Evolutionary conservation across 1,140 invertebrate species (phyloP), one percentile per base, ranked within the genome.

Genomic region (Procambarus clarkii): DNA sequence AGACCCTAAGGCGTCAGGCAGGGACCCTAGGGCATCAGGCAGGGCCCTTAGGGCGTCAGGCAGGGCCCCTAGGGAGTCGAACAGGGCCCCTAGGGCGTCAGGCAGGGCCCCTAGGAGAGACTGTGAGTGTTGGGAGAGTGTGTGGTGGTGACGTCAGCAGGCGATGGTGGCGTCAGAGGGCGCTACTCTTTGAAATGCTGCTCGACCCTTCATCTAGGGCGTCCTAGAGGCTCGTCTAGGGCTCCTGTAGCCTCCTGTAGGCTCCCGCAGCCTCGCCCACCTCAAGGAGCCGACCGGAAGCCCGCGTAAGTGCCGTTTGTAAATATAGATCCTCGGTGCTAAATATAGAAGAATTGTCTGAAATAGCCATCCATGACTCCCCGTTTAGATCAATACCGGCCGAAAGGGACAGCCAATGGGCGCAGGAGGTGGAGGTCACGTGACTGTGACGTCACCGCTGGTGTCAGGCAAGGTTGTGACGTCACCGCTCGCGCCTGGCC

Each of bases 291-390:
- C 8, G 34, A 8, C 54, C 46, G 9, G 50, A 77, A 44, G 44
- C 24, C 8, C 15, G 8, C 85, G 5, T 54, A 77, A 54, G 48
- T 34, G 74, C 46, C 76, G 74, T 54, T 86, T 77, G 74, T 77
- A 86, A 86, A 86, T 86, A 86, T 86, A 86, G 74, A 86, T 58
- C 84, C 2, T 34, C 34, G 9, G 74, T 86, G 74, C 85, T 86
- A 86, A 86, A 86, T 86, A 86, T 86, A 86, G 85, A 86, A 86
- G 85, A 86, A 86, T 64, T 78, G 85, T 86, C 74, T 86, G 74
- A 86, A 86, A 86, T 86, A 86, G 85, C 85, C 71, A 50, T 69
- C 74, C 74, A 60, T 74, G 48, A 77, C 48, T 58, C 50, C 71
- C 54, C 58, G 71, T 76, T 77, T 50, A 58, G 54, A 86, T 86